phyloP scores from a whole-genome alignment of 2,888 invertebrate species.

The Fragum fragum region DNA sequence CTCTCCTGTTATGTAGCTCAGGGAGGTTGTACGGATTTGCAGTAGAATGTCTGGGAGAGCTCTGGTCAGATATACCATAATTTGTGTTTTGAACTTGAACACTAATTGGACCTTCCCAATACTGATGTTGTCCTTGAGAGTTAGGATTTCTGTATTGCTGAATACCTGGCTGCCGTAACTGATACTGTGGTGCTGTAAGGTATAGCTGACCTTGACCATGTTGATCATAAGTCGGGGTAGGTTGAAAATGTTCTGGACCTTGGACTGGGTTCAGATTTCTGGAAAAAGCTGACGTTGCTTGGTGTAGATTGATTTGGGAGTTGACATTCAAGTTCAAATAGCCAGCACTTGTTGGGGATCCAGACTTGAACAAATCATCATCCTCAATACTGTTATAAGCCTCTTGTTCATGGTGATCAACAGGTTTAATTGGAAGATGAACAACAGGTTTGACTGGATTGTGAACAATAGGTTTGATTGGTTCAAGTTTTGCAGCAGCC shows the following conservation, averaged over 20 bases:
- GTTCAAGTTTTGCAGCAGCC: not conserved
- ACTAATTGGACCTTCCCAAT: not conserved
- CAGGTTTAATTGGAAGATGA: not conserved
- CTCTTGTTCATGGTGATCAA: not conserved
- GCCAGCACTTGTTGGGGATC: conserved; percentile 17
- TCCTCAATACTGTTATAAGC: conserved; percentile 22
- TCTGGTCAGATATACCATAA: not conserved
- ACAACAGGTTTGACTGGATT: too few species aligned
- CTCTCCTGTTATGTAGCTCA: not conserved
- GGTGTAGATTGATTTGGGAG: not conserved
- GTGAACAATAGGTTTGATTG: not conserved
- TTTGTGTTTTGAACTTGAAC: not conserved
- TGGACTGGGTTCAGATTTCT: not conserved
- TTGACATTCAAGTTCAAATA: not conserved
- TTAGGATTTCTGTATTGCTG: not conserved
- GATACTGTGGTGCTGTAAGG: not conserved
- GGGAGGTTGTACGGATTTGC: not conserved
- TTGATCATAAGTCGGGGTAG: not conserved
- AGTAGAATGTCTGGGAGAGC: not conserved
- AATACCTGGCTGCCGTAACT: not conserved
- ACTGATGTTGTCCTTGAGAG: not conserved
- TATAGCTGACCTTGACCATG: not conserved
- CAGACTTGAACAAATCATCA: conserved; percentile 44
- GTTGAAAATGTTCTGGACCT: not conserved
- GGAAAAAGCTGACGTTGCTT: not conserved